Base-by-base conservation (phyloP, 1,140 invertebrate genomes). In the Choristoneura fumiferana region DNA sequence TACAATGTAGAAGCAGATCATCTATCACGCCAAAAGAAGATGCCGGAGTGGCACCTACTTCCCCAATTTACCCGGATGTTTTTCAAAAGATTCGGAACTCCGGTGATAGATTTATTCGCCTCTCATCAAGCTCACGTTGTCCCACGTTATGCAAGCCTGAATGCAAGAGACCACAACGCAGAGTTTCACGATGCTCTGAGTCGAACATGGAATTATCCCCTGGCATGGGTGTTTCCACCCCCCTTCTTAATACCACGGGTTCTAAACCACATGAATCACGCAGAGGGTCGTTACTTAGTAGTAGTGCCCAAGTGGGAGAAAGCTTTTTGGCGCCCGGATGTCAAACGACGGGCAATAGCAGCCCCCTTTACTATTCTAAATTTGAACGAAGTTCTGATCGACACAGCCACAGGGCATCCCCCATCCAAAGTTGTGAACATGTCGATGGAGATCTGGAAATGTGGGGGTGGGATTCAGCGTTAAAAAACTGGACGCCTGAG, bases 151-250 rank as follows among this genome's bases (percentile, higher is more conserved):
- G 73, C 77, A 18, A 67, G 73, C 0, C 17, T 59, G 36, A 69
- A 82, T 54, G 43, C 37, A 29, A 57, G 40, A 34, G 76, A 81
- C 62, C 43, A 38, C 0, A 22, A 65, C 10, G 78, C 74, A 8
- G 37, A 45, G 4, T 69, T 62, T 54, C 64, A 64, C 56, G 68
- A 79, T 37, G 77, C 74, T 0, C 78, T 84, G 67, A 59, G 64
- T 54, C 65, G 17, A 12, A 39, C 8, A 0, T 85, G 82, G 78
- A n/a, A 65, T 9, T 81, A 61, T 68, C 54, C 29, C 1, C 72
- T 82, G 33, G 78, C 60, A 0, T 83, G 78, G 71, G n/a, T 81
- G 22, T 85, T 85, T 37, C 80, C 82, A 8, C 76, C 76, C 4
- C 73, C 73, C 1, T 56, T 55, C 9, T 45, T 72, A 37, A 67